phyloP scores from a whole-genome alignment of 2,888 invertebrate genomes.

The Galeruca laticollis region DNA sequence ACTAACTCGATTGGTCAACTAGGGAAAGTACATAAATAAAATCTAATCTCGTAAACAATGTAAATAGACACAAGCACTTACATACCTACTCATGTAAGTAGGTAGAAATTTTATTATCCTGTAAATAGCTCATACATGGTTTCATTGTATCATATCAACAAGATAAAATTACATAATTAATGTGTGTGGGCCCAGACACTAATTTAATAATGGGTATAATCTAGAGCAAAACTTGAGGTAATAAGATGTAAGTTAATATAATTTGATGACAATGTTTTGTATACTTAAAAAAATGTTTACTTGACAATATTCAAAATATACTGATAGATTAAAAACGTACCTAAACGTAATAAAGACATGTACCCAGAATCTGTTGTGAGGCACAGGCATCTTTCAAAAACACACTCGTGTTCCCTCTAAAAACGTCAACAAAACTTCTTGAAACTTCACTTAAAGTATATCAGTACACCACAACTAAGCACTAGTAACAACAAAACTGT shows the following conservation, averaged over 20 bases:
- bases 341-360: conserved; percentile 34
- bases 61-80: conserved; percentile 11
- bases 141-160: conserved; percentile 27
- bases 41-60: background rate
- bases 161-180: conserved; percentile 44
- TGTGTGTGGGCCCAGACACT: conserved; percentile 39
- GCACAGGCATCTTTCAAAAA: conserved; percentile 43
- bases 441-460: conserved; percentile 43
- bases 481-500: conserved; percentile 14
- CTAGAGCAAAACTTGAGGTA: conserved; percentile 19
- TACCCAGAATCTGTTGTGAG: conserved; percentile 45
- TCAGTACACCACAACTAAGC: conserved; percentile 29
- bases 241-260: conserved; percentile 3
- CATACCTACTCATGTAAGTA: conserved; percentile 30
- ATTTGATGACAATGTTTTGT: background rate
- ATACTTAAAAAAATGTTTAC: background rate
- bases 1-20: conserved; percentile 13
- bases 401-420: conserved; percentile 35
- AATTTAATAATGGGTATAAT: conserved; percentile 35
- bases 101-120: conserved; percentile 30
- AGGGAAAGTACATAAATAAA: conserved; percentile 1
- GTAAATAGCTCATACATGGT: conserved; percentile 31
- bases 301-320: background rate
- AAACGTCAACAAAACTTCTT: conserved; percentile 43
- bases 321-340: conserved; percentile 24